Percentiles rank a stretch among this genome's conserved stretches.
These are phyloP conservation scores for Dryocosmus kuriphilus DNA, from an alignment of 2,888 invertebrate species.

Conservation along the genomic window DNA sequence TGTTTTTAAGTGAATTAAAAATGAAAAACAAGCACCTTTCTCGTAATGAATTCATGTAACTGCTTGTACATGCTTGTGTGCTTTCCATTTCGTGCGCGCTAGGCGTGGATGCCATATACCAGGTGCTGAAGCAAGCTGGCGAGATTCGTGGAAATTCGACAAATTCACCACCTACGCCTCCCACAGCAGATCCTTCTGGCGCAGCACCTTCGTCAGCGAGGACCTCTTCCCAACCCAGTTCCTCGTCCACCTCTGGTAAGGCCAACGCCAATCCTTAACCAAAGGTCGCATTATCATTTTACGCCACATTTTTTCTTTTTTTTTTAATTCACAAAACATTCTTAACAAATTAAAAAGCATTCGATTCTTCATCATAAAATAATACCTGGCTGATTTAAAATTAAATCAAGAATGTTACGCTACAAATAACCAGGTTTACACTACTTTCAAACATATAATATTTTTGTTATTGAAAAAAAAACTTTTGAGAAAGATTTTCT, in stretches of 20 bases:
- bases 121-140: conserved; percentile 96
- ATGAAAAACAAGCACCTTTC: conserved; percentile 27
- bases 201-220: conserved; percentile 73
- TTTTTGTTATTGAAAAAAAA: too few relatives aligned
- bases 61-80: conserved; percentile 45
- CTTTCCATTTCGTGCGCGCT: conserved; percentile 64
- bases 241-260: conserved; percentile 78
- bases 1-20: neutral
- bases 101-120: conserved; percentile 95
- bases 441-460: too few relatives aligned
- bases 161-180: conserved; percentile 76
- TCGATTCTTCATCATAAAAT: neutral
- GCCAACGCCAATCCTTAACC: conserved; percentile 58
- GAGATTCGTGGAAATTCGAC: conserved; percentile 82
- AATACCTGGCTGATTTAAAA: neutral
- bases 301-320: conserved; percentile 29
- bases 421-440: neutral
- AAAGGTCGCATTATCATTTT: conserved; percentile 43
- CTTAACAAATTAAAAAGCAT: neutral
- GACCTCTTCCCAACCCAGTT: conserved; percentile 76
- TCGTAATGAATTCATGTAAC: conserved; percentile 26
- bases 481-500: too few relatives aligned
- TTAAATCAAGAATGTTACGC: neutral
- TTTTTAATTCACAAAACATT: neutral
- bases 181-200: conserved; percentile 73